Evolutionary conservation across 2,797 vertebrate species (phyloP).

Genomic region (Nannoperca obscura): DNA sequence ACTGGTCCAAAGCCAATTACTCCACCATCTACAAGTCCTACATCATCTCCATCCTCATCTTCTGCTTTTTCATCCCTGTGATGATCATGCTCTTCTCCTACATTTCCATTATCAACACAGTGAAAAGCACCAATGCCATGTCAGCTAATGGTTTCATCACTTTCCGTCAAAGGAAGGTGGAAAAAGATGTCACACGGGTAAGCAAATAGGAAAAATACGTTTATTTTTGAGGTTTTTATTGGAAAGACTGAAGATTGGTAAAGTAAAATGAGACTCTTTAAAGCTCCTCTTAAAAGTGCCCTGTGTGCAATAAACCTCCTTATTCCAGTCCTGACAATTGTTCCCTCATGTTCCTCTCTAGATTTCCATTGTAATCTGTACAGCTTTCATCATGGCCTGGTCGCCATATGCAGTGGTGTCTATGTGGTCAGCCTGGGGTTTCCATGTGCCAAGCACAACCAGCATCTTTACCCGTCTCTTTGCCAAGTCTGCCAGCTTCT

Average conservation of each 20-base stretch:
- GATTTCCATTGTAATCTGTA: conserved; percentile 92
- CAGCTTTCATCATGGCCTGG: conserved; percentile 91
- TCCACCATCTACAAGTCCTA: conserved; percentile 93
- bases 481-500: conserved; percentile 92
- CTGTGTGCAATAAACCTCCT: conserved; percentile 25
- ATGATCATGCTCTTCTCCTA: conserved; percentile 89
- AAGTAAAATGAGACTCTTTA: conserved; percentile 33
- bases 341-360: conserved; percentile 66
- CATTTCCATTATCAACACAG: conserved; percentile 89
- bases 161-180: conserved; percentile 86
- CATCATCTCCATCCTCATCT: conserved; percentile 90
- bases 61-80: conserved; percentile 90
- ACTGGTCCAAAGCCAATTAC: conserved; percentile 93
- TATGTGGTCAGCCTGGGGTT: conserved; percentile 91
- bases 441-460: conserved; percentile 87
- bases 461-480: conserved; percentile 91
- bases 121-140: conserved; percentile 89
- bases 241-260: conserved; percentile 23
- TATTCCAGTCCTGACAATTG: conserved; percentile 45
- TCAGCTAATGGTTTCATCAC: conserved; percentile 84
- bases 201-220: conserved; percentile 13
- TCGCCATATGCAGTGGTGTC: conserved; percentile 95
- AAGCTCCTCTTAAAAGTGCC: conserved; percentile 28
- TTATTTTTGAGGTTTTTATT: conserved; percentile 15
- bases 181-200: conserved; percentile 88